Base-by-base conservation (phyloP, 2,888 invertebrate genomes). In the Chloroclystis v-ata region DNA sequence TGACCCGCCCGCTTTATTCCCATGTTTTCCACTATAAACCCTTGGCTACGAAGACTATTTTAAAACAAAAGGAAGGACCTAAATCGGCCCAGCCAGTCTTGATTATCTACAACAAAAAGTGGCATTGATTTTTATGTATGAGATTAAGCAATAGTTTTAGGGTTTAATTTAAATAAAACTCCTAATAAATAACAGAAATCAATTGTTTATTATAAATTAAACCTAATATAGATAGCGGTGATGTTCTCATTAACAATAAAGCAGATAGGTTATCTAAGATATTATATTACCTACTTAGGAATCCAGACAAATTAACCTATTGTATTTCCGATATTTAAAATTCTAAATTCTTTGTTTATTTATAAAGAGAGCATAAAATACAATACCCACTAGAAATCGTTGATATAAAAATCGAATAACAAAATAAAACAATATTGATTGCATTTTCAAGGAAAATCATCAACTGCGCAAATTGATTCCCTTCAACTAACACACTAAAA, bases 141-240 rank as follows among this genome's bases (percentile, higher is more conserved):
- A n/a, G n/a, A n/a, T n/a, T n/a, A n/a, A n/a, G n/a, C n/a, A n/a
- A n/a, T n/a, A n/a, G n/a, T n/a, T n/a, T n/a, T n/a, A n/a, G n/a
- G n/a, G n/a, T n/a, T n/a, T n/a, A n/a, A n/a, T n/a, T n/a, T n/a
- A 32, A 20, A 28, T 3, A 28, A 40, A 47, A 33, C 33, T 11
- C 28, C 1, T 12, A n/a, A 9, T 4, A 3, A 8, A 16, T 48
- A 39, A 35, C 39, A 43, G 40, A 56, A 52, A 50, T 43, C 43
- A 26, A 51, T 51, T 29, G 28, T 56, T 54, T 50, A 52, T 47
- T 35, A 39, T 40, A 35, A 56, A 47, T 49, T 46, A 13, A 54
- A 33, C 14, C 32, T 16, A 14, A 11, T 28, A 49, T 46, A 48
- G n/a, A 54, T 46, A 54, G 45, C 29, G 16, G 33, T 48, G 52